Evolutionary conservation across 2,797 vertebrate genomes (phyloP), one percentile per base, ranked within the genome.

Genomic region (Chelmon rostratus): DNA sequence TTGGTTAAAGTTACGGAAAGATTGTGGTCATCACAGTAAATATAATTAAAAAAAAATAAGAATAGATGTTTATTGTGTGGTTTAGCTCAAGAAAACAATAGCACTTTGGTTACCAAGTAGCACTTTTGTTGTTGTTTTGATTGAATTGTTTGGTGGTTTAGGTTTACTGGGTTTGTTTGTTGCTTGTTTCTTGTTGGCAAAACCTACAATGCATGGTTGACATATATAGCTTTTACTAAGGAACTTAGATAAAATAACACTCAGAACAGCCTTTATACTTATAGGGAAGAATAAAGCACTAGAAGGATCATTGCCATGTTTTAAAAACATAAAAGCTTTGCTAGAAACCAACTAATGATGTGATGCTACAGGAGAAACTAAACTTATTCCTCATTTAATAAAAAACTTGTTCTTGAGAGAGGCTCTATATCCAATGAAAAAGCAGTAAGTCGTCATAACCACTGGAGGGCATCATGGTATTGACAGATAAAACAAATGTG

Each of bases 401-500:
- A 31, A 31, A 28, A 8, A 15, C 8, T 6, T 33, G 0, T 40
- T 59, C 9, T 47, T 50, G 2, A 50, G 28, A 25, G 38, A 18
- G 33, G 33, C 64, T 28, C 6, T 9, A 21, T n/a, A 13, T 11
- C 21, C 5, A 44, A 23, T 44, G 40, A 65, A 19, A 68, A 61
- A 5, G 57, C 37, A 63, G 12, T 72, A 42, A 31, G 19, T 38
- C 28, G 46, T 57, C 62, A 10, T 46, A 52, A 71, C 23, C 63
- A 80, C 59, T 58, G 7, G 69, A 64, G 58, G 62, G 42, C 61
- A 42, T 47, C 66, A 28, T 69, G 11, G 3, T 66, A 52, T 33
- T 56, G 42, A 57, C 23, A 21, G 23, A 21, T 46, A 44, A 65
- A 56, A 50, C 3, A 42, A n/a, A 31, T 23, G 15, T 47, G 38